phyloP scores from a whole-genome alignment of 2,797 vertebrate genomes.

The Tokudaia muenninki region DNA sequence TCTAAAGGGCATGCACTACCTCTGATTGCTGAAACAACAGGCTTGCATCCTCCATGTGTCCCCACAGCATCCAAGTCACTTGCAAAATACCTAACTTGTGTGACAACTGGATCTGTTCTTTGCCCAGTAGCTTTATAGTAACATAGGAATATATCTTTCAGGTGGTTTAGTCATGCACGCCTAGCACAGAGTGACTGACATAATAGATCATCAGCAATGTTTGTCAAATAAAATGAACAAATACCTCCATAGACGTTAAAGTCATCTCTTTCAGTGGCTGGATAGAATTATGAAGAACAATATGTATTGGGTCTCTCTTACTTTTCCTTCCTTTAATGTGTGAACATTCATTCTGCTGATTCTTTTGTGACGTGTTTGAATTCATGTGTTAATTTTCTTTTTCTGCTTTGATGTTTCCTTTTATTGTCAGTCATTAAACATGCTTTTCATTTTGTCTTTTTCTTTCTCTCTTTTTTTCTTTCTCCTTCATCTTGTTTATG shows the following conservation, averaged over 20 bases:
- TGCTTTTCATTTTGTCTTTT: slow-evolving; percentile 77
- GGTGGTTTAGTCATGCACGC: neutral
- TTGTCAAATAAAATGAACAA: neutral
- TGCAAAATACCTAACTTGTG: neutral
- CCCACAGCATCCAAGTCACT: neutral
- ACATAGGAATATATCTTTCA: neutral
- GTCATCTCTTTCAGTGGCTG: neutral
- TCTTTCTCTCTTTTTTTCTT: slow-evolving; percentile 65
- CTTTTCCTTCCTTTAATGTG: slow-evolving; percentile 69
- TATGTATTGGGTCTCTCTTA: slow-evolving; percentile 57
- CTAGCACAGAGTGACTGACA: neutral
- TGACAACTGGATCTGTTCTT: neutral
- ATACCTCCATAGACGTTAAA: slow-evolving; percentile 8
- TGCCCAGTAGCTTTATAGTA: neutral
- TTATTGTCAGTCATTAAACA: slow-evolving; percentile 81
- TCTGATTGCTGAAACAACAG: neutral
- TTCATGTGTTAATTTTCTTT: slow-evolving; percentile 71
- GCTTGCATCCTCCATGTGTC: neutral
- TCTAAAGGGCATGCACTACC: neutral
- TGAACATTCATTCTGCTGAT: slow-evolving; percentile 53
- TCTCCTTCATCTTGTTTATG: slow-evolving; percentile 81
- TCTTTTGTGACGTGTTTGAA: slow-evolving; percentile 65
- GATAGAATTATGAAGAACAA: slow-evolving; percentile 43
- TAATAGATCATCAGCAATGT: neutral
- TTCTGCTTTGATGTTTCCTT: slow-evolving; percentile 69